Evolutionary conservation across 1,140 invertebrate genomes (phyloP).

Genomic region (Neotoxoptera formosana): DNA sequence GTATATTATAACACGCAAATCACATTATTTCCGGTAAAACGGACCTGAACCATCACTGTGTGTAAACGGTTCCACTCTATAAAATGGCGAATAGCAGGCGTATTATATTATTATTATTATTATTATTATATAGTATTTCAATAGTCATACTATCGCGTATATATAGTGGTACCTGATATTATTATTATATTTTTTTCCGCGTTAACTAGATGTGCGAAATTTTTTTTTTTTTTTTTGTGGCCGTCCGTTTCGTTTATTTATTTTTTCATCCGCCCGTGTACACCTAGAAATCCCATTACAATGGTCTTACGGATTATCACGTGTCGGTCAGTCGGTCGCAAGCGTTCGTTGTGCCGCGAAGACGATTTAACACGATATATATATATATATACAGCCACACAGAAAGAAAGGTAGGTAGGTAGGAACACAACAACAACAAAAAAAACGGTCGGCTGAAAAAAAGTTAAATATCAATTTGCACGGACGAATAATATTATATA

Average conservation of each 20-base stretch:
- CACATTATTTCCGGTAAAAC: constrained; percentile 57
- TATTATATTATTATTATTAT: constrained; percentile 21
- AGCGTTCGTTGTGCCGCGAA: not conserved
- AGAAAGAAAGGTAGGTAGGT: not conserved
- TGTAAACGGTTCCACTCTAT: constrained; percentile 57
- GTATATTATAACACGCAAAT: constrained; percentile 29
- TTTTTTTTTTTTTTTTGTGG: not conserved
- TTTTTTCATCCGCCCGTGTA: not conserved
- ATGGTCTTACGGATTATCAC: constrained; percentile 19
- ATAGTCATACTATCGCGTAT: not conserved
- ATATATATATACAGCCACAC: too few relatives aligned
- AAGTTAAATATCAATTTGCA: constrained; percentile 21
- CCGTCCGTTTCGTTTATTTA: not conserved
- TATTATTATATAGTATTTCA: constrained; percentile 18
- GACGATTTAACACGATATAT: not conserved
- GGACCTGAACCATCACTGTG: constrained; percentile 47
- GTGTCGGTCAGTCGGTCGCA: constrained; percentile 21
- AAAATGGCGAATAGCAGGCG: constrained; percentile 37
- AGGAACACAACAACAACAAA: not conserved
- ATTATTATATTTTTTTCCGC: not conserved
- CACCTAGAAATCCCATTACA: constrained; percentile 30
- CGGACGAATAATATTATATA: not conserved
- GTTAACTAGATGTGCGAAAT: constrained; percentile 14
- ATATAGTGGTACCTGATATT: not conserved
- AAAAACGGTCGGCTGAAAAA: not conserved